These are phyloP conservation scores for Darevskia nairensis DNA, from an alignment of 2,797 vertebrate species.

Conservation along the genomic window DNA sequence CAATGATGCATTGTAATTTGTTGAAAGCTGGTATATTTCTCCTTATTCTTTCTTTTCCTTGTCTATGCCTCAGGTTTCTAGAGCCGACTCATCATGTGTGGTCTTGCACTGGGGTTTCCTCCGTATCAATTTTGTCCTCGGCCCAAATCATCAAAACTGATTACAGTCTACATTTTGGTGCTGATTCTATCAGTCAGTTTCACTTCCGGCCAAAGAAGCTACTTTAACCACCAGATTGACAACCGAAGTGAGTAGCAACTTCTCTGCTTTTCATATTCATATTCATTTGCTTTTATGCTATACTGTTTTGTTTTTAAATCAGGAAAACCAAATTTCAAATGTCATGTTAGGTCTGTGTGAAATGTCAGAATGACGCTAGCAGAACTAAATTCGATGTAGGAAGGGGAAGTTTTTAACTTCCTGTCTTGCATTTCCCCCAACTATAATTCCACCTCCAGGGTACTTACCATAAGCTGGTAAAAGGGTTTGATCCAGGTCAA, in stretches of 20 bases:
- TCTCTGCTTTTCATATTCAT: background rate
- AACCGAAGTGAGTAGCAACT: slow-evolving; percentile 87
- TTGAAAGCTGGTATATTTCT: slow-evolving; percentile 26
- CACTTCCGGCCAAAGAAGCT: slow-evolving; percentile 80
- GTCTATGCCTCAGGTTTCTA: slow-evolving; percentile 41
- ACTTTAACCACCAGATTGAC: slow-evolving; percentile 89
- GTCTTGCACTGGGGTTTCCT: slow-evolving; percentile 41
- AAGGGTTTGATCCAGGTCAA: background rate
- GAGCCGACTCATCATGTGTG: slow-evolving; percentile 52
- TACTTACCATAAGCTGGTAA: background rate
- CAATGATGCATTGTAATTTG: background rate
- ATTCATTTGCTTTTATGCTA: background rate
- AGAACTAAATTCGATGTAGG: background rate
- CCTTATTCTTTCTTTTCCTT: slow-evolving; percentile 35
- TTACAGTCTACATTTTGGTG: slow-evolving; percentile 78
- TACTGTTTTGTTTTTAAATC: background rate
- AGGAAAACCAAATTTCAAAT: background rate
- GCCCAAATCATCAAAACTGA: slow-evolving; percentile 69
- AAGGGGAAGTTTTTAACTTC: background rate
- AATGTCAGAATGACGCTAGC: background rate
- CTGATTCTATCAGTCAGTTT: slow-evolving; percentile 81
- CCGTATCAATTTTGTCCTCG: slow-evolving; percentile 43
- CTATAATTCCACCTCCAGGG: background rate
- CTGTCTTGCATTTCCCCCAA: background rate
- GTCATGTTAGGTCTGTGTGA: background rate